Evolutionary conservation across 2,888 invertebrate genomes (phyloP).

Genomic region (Philhelius pedissequus): DNA sequence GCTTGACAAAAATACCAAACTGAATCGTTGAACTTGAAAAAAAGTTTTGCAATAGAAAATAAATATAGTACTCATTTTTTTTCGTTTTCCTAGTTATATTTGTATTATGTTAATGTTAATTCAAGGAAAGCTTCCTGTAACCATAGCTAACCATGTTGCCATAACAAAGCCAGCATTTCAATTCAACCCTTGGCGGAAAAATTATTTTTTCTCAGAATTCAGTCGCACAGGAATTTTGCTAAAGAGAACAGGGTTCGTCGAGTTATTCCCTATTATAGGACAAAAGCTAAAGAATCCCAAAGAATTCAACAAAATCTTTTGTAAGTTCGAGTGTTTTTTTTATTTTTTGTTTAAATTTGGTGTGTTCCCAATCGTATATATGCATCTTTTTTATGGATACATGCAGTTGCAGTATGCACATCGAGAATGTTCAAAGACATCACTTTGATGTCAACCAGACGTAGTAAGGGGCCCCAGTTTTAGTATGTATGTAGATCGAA

Average conservation of each 20-base stretch:
- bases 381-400: neutral
- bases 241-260: neutral
- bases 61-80: neutral
- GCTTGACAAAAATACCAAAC: neutral
- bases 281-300: neutral
- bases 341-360: neutral
- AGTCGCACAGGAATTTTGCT: slow-evolving; percentile 4
- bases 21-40: slow-evolving; percentile 2
- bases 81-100: neutral
- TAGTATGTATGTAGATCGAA: no score
- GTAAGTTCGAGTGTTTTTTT: slow-evolving; percentile 18
- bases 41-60: neutral
- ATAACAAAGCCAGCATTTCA: slow-evolving; percentile 64
- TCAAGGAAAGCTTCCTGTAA: slow-evolving; percentile 55
- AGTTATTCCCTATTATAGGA: neutral
- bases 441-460: neutral
- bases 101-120: neutral
- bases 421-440: neutral
- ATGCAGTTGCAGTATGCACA: neutral
- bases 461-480: neutral
- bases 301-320: slow-evolving; percentile 17
- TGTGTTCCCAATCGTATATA: neutral
- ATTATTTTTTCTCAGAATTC: neutral
- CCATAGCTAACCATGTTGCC: slow-evolving; percentile 70
- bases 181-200: neutral